Conservation (phyloP, 1,140 invertebrate species). For the Venturia canescens region DNA sequence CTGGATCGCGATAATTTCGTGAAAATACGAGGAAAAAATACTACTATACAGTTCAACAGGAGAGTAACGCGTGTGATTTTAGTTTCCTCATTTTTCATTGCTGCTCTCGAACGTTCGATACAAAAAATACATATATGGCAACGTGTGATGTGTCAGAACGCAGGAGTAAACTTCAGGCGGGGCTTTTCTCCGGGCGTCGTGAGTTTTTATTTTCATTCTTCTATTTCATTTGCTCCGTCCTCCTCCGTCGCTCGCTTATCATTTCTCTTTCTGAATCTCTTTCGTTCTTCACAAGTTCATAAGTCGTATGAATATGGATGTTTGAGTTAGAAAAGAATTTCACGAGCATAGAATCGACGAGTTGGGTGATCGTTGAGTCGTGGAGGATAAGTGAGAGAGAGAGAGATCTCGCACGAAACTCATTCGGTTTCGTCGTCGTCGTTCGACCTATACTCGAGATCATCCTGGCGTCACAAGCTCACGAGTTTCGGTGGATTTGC, state of each 20-base stretch:
- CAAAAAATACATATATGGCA: conserved; percentile 61
- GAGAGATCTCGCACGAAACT: conserved; percentile 41
- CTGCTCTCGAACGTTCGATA: conserved; percentile 34
- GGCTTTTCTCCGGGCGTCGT: neutral
- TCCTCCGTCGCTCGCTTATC: conserved; percentile 15
- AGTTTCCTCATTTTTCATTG: neutral
- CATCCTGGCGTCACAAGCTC: conserved; percentile 82
- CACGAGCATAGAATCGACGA: neutral
- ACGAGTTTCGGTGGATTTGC: conserved; percentile 85
- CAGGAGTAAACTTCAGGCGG: conserved; percentile 15
- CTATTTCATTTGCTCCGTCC: conserved; percentile 47
- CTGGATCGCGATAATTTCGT: conserved; percentile 1
- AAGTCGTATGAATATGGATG: too few species aligned
- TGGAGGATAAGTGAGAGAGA: conserved; percentile 5
- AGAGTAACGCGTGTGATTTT: neutral
- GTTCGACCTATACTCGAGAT: conserved; percentile 58
- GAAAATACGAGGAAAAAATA: conserved; percentile 12
- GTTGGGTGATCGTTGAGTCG: neutral
- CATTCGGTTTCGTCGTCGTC: conserved; percentile 65
- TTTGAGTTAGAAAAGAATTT: too few species aligned
- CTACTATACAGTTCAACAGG: conserved; percentile 5
- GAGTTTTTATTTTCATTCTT: conserved; percentile 8
- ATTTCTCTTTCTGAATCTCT: too few species aligned
- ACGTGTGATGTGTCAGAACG: conserved; percentile 56
- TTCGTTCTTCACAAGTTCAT: too few species aligned